Conservation (phyloP, 2,797 vertebrate genomes). For the Molothrus aeneus region DNA sequence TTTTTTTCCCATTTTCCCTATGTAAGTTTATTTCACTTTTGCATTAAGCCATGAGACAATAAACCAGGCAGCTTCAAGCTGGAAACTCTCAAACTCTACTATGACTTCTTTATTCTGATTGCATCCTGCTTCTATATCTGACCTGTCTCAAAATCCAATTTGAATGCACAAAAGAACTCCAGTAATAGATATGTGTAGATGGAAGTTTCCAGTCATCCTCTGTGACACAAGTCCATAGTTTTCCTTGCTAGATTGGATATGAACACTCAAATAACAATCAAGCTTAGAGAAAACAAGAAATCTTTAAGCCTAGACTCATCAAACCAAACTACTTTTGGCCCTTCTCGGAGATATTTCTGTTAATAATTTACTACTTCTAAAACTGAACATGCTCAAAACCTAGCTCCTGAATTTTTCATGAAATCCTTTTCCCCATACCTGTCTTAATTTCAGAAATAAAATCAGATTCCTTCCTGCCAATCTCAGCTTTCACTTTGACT, state of each 20-base stretch:
- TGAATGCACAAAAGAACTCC: background rate
- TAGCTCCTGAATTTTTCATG: background rate
- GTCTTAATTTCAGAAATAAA: slow-evolving; percentile 45
- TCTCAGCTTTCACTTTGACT: slow-evolving; percentile 1
- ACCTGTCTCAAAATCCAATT: background rate
- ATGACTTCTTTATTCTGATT: background rate
- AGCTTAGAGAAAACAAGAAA: background rate
- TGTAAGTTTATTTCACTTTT: background rate
- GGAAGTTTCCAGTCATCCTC: background rate
- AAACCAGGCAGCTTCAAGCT: background rate
- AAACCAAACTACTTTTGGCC: background rate
- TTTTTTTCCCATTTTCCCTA: background rate
- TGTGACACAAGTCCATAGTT: background rate
- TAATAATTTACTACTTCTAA: slow-evolving; percentile 26
- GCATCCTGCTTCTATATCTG: background rate
- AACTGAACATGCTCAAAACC: background rate
- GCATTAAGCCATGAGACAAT: background rate
- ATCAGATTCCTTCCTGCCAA: background rate
- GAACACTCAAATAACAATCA: background rate
- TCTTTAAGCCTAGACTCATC: background rate
- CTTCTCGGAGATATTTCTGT: background rate
- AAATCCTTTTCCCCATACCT: background rate
- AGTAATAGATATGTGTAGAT: background rate
- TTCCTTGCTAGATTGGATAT: background rate
- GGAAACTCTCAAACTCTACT: background rate